These are phyloP conservation scores for Drosophila yakuba DNA, from an alignment of 1,140 invertebrate species.

Conservation along the genomic window DNA sequence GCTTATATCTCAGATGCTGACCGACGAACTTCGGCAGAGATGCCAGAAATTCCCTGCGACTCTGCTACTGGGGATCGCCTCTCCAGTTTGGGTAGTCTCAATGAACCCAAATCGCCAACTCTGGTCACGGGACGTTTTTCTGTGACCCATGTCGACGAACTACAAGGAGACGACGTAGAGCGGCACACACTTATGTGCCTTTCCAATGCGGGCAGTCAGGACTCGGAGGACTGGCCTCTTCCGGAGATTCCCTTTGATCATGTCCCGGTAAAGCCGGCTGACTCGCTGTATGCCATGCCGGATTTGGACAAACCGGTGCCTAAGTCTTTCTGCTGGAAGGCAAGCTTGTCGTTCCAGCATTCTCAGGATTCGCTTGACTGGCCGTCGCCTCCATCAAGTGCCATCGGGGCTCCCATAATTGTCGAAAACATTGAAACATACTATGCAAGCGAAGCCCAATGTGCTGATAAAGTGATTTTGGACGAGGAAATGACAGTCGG, in stretches of 20 bases:
- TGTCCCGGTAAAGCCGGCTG: slow-evolving; percentile 76
- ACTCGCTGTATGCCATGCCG: slow-evolving; percentile 73
- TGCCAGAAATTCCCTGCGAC: slow-evolving; percentile 92
- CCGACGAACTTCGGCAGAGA: slow-evolving; percentile 91
- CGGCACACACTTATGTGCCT: slow-evolving; percentile 79
- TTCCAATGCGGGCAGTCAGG: slow-evolving; percentile 86
- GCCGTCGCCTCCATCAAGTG: slow-evolving; percentile 91
- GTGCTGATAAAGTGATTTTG: slow-evolving; percentile 88
- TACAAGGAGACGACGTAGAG: slow-evolving; percentile 68
- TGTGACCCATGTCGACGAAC: slow-evolving; percentile 79
- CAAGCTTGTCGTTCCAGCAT: slow-evolving; percentile 77
- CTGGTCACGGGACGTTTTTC: slow-evolving; percentile 82
- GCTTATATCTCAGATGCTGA: slow-evolving; percentile 91
- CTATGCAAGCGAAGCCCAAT: slow-evolving; percentile 91
- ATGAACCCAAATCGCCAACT: slow-evolving; percentile 85
- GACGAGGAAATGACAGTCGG: slow-evolving; percentile 85
- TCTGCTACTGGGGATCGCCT: slow-evolving; percentile 85
- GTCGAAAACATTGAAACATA: slow-evolving; percentile 94
- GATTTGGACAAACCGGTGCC: slow-evolving; percentile 82
- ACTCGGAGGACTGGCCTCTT: slow-evolving; percentile 89
- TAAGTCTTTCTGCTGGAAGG: slow-evolving; percentile 83
- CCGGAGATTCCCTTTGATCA: slow-evolving; percentile 87
- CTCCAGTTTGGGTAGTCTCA: slow-evolving; percentile 80
- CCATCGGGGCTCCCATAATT: slow-evolving; percentile 87
- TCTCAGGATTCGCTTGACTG: slow-evolving; percentile 89